Evolutionary conservation across 2,888 invertebrate genomes (phyloP).

Genomic region (Cybosia mesomella): DNA sequence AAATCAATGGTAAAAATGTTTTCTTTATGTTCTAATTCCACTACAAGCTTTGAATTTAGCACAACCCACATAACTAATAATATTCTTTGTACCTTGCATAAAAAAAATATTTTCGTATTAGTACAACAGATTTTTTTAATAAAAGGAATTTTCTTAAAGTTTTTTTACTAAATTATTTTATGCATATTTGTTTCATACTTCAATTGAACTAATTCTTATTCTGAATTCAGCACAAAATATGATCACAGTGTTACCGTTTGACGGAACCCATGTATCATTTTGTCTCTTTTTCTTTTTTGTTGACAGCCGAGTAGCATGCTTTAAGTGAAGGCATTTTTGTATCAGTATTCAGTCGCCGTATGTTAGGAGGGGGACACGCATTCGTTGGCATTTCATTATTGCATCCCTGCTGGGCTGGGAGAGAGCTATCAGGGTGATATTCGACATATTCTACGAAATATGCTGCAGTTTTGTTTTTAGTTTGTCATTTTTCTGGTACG

Average conservation of each 20-base stretch:
- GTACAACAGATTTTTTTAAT: too few relatives aligned
- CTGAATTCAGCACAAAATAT: slow-evolving; percentile 6
- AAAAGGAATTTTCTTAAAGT: too few relatives aligned
- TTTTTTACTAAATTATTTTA: too few relatives aligned
- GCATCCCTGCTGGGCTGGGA: slow-evolving; percentile 58
- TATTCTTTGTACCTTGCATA: too few relatives aligned
- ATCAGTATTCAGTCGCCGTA: slow-evolving; percentile 79
- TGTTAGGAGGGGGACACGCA: slow-evolving; percentile 58
- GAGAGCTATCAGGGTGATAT: slow-evolving; percentile 50
- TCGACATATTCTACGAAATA: slow-evolving; percentile 40
- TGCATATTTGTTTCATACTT: not conserved
- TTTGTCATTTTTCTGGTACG: slow-evolving; percentile 44
- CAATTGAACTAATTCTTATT: not conserved
- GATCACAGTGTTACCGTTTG: slow-evolving; percentile 13
- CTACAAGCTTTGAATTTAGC: too few relatives aligned
- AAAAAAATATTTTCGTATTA: too few relatives aligned
- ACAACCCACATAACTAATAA: too few relatives aligned
- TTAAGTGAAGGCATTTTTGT: slow-evolving; percentile 54
- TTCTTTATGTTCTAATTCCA: too few relatives aligned
- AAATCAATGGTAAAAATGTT: too few relatives aligned
- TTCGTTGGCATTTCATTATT: slow-evolving; percentile 80
- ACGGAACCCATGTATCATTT: slow-evolving; percentile 34
- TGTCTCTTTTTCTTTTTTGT: slow-evolving; percentile 44
- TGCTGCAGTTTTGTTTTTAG: slow-evolving; percentile 49
- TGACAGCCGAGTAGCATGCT: slow-evolving; percentile 49